These are phyloP conservation scores for Lagorchestes hirsutus DNA, from an alignment of 2,797 vertebrate genomes.

Conservation along the genomic window DNA sequence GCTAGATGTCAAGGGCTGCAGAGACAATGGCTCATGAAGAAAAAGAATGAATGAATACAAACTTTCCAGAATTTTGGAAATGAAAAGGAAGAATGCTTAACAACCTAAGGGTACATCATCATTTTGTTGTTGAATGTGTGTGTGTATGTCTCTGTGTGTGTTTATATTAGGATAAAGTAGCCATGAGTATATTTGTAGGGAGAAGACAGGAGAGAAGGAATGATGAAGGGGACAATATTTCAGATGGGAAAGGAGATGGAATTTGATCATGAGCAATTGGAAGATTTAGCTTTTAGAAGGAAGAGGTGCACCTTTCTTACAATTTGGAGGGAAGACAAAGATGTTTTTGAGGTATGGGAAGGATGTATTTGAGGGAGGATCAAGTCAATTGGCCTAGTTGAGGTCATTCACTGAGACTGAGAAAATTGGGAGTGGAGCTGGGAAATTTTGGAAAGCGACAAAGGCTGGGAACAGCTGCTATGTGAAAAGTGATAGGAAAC, in stretches of 20 bases:
- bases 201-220: neutral
- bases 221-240: neutral
- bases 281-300: neutral
- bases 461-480: neutral
- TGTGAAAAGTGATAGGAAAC: neutral
- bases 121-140: neutral
- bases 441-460: neutral
- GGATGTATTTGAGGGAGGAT: neutral
- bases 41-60: neutral
- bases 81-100: neutral
- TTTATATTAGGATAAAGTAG: neutral
- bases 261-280: neutral
- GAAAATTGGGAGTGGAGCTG: neutral
- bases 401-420: slow-evolving; percentile 38
- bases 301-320: neutral
- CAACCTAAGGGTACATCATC: neutral
- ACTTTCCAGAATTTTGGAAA: neutral
- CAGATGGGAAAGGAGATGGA: neutral
- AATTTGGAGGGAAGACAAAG: neutral
- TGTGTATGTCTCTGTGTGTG: no score
- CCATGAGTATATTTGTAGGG: neutral
- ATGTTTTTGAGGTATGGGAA: neutral
- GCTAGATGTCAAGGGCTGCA: neutral
- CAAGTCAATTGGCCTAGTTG: neutral
- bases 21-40: neutral